These are phyloP conservation scores for Sisyra nigra DNA, from an alignment of 2,888 invertebrate genomes.

Conservation along the genomic window DNA sequence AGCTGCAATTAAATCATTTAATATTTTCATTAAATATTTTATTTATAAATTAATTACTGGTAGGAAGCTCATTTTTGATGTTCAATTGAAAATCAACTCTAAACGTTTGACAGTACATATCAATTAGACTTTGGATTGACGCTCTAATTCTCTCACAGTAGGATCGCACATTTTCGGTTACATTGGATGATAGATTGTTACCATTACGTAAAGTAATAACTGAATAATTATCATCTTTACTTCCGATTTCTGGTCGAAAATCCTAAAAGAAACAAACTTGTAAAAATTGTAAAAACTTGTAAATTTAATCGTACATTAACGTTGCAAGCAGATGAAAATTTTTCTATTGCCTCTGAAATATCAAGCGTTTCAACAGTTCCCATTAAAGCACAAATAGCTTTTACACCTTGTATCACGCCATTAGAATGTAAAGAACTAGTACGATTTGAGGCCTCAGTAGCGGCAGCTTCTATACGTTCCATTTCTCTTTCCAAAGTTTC, in stretches of 20 bases:
- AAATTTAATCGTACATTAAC: conserved; percentile 23
- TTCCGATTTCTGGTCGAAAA: background rate
- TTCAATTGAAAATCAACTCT: conserved; percentile 66
- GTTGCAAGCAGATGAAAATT: conserved; percentile 41
- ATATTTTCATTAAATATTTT: background rate
- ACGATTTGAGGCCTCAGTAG: conserved; percentile 26
- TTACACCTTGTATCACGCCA: conserved; percentile 79
- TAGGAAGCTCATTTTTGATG: conserved; percentile 37
- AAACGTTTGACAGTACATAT: conserved; percentile 73
- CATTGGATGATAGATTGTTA: conserved; percentile 18
- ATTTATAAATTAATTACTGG: conserved; percentile 22
- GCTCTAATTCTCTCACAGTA: conserved; percentile 60
- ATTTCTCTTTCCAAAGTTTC: conserved; percentile 73
- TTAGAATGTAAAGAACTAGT: conserved; percentile 34
- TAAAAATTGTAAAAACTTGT: background rate
- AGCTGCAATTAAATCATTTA: conserved; percentile 29
- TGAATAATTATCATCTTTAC: conserved; percentile 48
- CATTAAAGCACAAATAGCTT: conserved; percentile 78
- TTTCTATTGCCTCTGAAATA: conserved; percentile 59
- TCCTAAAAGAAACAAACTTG: background rate
- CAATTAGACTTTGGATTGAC: conserved; percentile 67
- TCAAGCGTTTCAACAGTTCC: conserved; percentile 82
- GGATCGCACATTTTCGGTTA: conserved; percentile 42
- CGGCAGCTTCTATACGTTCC: conserved; percentile 53
- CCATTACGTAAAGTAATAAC: conserved; percentile 38